Conservation (phyloP, 2,797 vertebrate species). For the Merluccius polli region DNA sequence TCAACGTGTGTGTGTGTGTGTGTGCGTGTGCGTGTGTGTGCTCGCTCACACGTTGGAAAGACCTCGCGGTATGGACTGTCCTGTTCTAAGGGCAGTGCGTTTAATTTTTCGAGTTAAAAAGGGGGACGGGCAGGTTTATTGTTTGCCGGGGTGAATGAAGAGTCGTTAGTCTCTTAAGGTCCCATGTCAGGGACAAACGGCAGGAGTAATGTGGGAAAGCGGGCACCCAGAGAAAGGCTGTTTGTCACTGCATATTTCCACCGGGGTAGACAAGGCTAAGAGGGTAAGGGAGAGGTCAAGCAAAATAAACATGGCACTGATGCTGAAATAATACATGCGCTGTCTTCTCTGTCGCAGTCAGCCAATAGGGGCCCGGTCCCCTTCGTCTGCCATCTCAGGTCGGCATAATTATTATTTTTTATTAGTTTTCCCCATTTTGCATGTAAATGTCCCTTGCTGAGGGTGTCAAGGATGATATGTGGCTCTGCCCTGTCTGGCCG, state of each 20-base stretch:
- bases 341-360: constrained; percentile 29
- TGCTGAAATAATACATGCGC: constrained; percentile 61
- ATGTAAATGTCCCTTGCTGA: constrained; percentile 47
- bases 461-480: constrained; percentile 24
- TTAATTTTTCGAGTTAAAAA: constrained; percentile 52
- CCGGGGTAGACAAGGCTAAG: constrained; percentile 42
- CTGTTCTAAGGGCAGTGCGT: constrained; percentile 26
- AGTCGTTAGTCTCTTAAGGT: constrained; percentile 58
- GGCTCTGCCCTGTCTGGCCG: constrained; percentile 29
- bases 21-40: constrained; percentile 11
- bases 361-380: constrained; percentile 23
- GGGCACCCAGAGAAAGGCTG: constrained; percentile 49
- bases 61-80: too few species aligned
- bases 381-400: constrained; percentile 31
- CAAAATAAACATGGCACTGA: constrained; percentile 60
- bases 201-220: constrained; percentile 71
- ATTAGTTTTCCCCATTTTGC: constrained; percentile 32
- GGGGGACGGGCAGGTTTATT: constrained; percentile 49
- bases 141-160: constrained; percentile 64
- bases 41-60: too few species aligned
- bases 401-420: constrained; percentile 11
- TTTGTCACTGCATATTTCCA: constrained; percentile 52
- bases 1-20: constrained; percentile 29
- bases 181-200: constrained; percentile 53
- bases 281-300: constrained; percentile 60